A percentile compares a stretch with the other conserved stretches of the same genome.
phyloP scores from a whole-genome alignment of 2,113 vertebrate genomes.

The Terrapene triunguis region DNA sequence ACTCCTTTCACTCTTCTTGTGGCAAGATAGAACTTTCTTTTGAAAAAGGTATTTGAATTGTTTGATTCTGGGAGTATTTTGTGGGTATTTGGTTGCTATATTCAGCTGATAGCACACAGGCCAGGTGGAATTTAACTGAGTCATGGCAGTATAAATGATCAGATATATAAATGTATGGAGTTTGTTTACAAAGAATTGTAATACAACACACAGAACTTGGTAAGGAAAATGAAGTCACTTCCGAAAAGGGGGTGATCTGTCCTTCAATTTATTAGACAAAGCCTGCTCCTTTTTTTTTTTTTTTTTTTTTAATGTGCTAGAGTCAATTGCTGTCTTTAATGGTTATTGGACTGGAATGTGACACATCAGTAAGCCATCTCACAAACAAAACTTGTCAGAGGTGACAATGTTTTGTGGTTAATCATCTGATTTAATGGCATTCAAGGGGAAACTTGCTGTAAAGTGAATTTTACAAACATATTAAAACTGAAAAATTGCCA shows the following conservation, averaged over 20 bases:
- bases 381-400: not conserved
- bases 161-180: not conserved
- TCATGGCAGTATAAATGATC: conserved; percentile 56
- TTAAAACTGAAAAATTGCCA: not conserved
- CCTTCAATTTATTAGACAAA: not conserved
- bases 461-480: not conserved
- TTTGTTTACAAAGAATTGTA: conserved; percentile 15
- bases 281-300: not conserved
- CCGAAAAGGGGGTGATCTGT: not conserved
- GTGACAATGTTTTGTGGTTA: not conserved
- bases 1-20: not conserved
- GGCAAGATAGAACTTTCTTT: too few species aligned
- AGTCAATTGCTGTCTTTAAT: not conserved
- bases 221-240: not conserved
- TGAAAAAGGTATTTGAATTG: not conserved
- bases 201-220: rapidly evolving
- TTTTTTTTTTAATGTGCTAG: not conserved
- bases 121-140: conserved; percentile 71
- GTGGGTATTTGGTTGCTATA: conserved; percentile 36
- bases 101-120: conserved; percentile 31
- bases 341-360: not conserved
- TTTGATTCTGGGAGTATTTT: not conserved
- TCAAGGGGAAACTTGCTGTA: not conserved
- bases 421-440: not conserved
- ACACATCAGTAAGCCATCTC: not conserved